A percentile compares a stretch with the other conserved stretches of the same genome.
phyloP scores from a whole-genome alignment of 2,888 invertebrate species.

The Eledona agricola region DNA sequence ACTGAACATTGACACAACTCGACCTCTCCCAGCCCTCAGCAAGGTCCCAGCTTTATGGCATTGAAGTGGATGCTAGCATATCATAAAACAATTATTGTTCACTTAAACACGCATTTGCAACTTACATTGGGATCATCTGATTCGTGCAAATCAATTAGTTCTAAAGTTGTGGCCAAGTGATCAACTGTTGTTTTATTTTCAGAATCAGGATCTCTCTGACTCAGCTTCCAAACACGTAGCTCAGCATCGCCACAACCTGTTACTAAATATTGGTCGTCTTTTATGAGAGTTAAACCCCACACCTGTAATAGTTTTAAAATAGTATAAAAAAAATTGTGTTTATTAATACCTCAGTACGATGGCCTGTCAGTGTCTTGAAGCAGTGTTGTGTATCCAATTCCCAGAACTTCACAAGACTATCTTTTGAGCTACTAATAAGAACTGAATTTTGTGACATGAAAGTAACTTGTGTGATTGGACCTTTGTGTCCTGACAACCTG shows the following conservation, averaged over 20 bases:
- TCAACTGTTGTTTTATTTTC: slow-evolving; percentile 63
- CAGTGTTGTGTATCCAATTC: slow-evolving; percentile 94
- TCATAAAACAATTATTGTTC: slow-evolving; percentile 11
- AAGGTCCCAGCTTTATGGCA: slow-evolving; percentile 83
- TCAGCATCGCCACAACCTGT: slow-evolving; percentile 88
- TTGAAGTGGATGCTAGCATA: slow-evolving; percentile 71
- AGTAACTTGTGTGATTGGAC: slow-evolving; percentile 81
- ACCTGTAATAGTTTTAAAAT: slow-evolving; percentile 66
- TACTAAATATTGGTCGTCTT: slow-evolving; percentile 83
- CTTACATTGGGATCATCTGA: slow-evolving; percentile 66
- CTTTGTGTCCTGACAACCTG: slow-evolving; percentile 91
- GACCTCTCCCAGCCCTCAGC: slow-evolving; percentile 79
- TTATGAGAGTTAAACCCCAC: slow-evolving; percentile 83
- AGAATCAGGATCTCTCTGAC: slow-evolving; percentile 64
- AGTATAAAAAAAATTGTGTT: slow-evolving; percentile 1
- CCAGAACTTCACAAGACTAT: slow-evolving; percentile 97
- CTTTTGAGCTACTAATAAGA: slow-evolving; percentile 87
- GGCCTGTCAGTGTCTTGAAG: slow-evolving; percentile 92
- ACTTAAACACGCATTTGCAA: slow-evolving; percentile 28
- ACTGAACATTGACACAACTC: slow-evolving; percentile 77
- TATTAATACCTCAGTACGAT: slow-evolving; percentile 84
- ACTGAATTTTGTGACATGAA: slow-evolving; percentile 77
- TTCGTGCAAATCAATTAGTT: slow-evolving; percentile 66
- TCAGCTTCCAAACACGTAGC: slow-evolving; percentile 84
- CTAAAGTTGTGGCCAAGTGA: slow-evolving; percentile 63